A percentile compares a stretch with the other conserved stretches of the same genome.
These are phyloP conservation scores for Neria commutata DNA, from an alignment of 2,888 invertebrate genomes.

Conservation along the genomic window DNA sequence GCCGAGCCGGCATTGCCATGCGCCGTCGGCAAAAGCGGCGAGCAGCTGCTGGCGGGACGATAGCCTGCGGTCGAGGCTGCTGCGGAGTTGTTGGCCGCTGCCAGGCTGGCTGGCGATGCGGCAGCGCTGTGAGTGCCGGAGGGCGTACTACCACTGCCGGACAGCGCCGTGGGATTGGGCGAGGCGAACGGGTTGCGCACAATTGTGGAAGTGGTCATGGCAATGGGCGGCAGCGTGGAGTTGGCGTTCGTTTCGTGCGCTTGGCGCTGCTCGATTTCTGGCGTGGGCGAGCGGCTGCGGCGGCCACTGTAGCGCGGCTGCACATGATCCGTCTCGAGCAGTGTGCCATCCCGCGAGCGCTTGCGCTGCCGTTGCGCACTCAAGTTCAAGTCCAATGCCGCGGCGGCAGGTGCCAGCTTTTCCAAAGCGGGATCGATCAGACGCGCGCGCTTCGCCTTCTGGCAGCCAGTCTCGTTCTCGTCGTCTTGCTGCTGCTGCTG, in stretches of 20 bases:
- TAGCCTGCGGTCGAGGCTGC: constrained; percentile 25
- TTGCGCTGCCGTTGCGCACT: constrained; percentile 63
- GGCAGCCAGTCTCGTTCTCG: constrained; percentile 25
- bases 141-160: too few species aligned
- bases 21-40: constrained; percentile 39
- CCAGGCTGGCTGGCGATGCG: constrained; percentile 19
- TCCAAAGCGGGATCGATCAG: constrained; percentile 30
- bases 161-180: constrained; percentile 48
- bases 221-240: constrained; percentile 37
- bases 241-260: constrained; percentile 12
- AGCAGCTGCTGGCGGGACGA: constrained; percentile 40
- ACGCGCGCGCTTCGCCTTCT: constrained; percentile 49
- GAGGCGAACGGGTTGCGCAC: constrained; percentile 60
- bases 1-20: constrained; percentile 36
- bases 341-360: constrained; percentile 52
- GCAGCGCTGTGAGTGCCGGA: constrained; percentile 24
- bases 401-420: constrained; percentile 28
- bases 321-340: constrained; percentile 48
- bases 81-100: constrained; percentile 19
- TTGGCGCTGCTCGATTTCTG: constrained; percentile 26
- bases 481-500: constrained; percentile 66
- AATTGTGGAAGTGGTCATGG: constrained; percentile 55
- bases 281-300: constrained; percentile 39
- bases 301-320: constrained; percentile 20
- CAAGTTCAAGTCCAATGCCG: constrained; percentile 42